These are phyloP conservation scores for Vulpes vulpes DNA, from an alignment of 2,113 vertebrate species.

Conservation along the genomic window DNA sequence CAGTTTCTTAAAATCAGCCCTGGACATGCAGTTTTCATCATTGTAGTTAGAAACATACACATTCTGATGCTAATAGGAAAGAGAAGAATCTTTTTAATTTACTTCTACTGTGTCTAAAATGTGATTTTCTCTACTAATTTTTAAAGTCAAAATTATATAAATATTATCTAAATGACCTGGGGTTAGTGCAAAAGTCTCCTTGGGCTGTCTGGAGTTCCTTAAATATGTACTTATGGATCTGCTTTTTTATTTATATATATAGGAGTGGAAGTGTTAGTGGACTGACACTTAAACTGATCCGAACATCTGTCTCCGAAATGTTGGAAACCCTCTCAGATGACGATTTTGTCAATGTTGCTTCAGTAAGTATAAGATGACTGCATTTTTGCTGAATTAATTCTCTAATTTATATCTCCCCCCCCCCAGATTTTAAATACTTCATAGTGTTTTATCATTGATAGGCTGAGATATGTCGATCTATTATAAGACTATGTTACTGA, in stretches of 20 bases:
- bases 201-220: not conserved
- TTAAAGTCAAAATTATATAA: not conserved
- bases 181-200: not conserved
- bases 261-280: slow-evolving; percentile 99
- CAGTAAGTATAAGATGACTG: slow-evolving; percentile 91
- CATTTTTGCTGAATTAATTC: not conserved
- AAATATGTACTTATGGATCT: not conserved
- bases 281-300: slow-evolving; percentile 96
- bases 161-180: not conserved
- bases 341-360: slow-evolving; percentile 99
- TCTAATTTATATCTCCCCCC: not conserved
- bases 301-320: slow-evolving; percentile 98
- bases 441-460: not conserved
- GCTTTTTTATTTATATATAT: slow-evolving; percentile 26
- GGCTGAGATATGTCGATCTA: not conserved
- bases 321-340: slow-evolving; percentile 98
- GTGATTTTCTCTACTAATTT: not conserved
- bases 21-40: not conserved
- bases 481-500: not conserved
- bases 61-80: not conserved
- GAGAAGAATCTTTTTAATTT: not conserved
- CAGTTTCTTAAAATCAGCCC: not conserved
- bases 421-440: not conserved
- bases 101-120: not conserved
- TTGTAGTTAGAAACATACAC: not conserved